Evolutionary conservation across 2,113 vertebrate genomes (phyloP).

Genomic region (Pelecanus crispus): DNA sequence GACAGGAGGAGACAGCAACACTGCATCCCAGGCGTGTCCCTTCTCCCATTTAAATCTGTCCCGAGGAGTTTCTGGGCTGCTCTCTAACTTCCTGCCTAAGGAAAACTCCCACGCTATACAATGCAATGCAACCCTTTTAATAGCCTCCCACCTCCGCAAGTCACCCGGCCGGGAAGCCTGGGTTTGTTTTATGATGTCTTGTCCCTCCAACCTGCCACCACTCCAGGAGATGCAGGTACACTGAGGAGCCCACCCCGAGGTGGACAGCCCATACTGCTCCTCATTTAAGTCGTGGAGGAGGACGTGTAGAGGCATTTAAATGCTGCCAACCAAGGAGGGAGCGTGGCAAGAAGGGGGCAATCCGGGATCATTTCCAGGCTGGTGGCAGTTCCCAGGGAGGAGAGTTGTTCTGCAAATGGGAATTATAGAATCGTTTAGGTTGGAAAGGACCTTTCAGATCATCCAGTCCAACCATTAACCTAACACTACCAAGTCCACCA

Average conservation of each 20-base stretch:
- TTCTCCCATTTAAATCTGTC: background rate
- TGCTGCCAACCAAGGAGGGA: background rate
- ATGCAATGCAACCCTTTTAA: background rate
- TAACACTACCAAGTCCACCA: no score
- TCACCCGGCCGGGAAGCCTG: background rate
- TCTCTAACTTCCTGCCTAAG: background rate
- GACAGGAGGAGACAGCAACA: background rate
- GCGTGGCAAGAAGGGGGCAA: accelerated
- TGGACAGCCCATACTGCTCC: background rate
- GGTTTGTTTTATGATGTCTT: background rate
- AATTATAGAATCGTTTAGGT: no score
- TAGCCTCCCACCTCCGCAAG: accelerated
- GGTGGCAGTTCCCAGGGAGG: background rate
- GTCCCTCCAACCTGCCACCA: background rate
- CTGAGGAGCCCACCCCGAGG: background rate
- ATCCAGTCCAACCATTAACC: no score
- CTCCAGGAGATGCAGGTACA: background rate
- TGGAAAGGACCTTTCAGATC: no score
- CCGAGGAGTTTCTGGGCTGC: background rate
- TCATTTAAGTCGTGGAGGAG: accelerated
- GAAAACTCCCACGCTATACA: background rate
- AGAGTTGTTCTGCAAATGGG: background rate
- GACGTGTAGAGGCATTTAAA: background rate
- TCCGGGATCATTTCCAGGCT: background rate
- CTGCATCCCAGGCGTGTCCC: background rate